These are phyloP conservation scores for Cliona cf. orientalis DNA, from an alignment of 37 sponge, comb jelly and placozoan genomes.

Conservation along the genomic window DNA sequence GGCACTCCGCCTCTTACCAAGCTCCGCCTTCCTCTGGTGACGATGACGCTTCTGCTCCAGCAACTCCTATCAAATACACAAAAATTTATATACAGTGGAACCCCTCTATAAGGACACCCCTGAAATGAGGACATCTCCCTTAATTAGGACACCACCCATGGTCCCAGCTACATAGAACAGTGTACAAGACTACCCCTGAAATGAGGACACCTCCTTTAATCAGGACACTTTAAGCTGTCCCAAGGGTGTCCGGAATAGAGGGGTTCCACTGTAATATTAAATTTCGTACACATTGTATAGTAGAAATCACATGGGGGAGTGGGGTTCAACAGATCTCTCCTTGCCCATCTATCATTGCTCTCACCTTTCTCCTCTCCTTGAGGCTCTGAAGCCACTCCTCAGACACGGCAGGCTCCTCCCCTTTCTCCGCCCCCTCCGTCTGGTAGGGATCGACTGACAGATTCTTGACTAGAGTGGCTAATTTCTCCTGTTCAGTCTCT, in stretches of 20 bases:
- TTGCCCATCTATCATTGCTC: not conserved
- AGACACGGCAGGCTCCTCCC: slow-evolving; percentile 29
- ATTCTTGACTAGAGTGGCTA: slow-evolving; percentile 20
- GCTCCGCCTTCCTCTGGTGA: slow-evolving; percentile 69
- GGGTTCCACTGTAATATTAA: not conserved
- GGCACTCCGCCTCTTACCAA: slow-evolving; percentile 82
- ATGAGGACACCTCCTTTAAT: no score
- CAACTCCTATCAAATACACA: slow-evolving; percentile 50
- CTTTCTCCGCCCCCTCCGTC: not conserved
- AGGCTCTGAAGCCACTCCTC: slow-evolving; percentile 82
- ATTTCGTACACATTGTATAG: not conserved
- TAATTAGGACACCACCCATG: no score
- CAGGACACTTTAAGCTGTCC: no score
- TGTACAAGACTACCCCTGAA: no score
- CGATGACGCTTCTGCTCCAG: slow-evolving; percentile 65
- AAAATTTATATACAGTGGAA: not conserved
- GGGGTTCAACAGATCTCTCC: no score
- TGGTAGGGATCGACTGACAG: slow-evolving; percentile 2
- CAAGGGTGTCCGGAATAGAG: no score
- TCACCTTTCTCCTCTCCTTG: slow-evolving; percentile 56
- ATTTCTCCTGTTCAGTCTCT: slow-evolving; percentile 45
- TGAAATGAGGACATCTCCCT: no score
- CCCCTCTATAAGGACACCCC: not conserved
- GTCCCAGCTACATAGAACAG: no score
- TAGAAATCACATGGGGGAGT: not conserved